Conservation (phyloP, 2,888 invertebrate genomes). For the Ormyrus thymus region DNA sequence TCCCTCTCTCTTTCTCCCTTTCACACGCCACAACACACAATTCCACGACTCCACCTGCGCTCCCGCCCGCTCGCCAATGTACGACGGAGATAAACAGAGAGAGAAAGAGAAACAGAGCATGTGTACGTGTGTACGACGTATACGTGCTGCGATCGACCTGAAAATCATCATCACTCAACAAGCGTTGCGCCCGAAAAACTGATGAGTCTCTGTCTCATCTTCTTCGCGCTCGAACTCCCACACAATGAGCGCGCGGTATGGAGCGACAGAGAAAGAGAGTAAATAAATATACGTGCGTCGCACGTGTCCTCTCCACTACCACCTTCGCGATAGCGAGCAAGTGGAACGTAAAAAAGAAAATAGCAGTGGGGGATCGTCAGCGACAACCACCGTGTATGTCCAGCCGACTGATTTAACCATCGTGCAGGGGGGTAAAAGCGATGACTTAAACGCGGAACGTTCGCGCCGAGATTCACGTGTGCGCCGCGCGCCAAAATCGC, state of each 20-base stretch:
- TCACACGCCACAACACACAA: background rate
- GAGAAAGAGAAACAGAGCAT: background rate
- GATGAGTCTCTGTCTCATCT: slow-evolving; percentile 16
- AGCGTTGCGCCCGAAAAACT: slow-evolving; percentile 20
- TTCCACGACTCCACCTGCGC: slow-evolving; percentile 3
- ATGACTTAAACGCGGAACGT: background rate
- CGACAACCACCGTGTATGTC: background rate
- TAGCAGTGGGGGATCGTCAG: background rate
- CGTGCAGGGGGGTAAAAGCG: background rate
- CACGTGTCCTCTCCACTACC: slow-evolving; percentile 35
- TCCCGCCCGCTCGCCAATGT: background rate
- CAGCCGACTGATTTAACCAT: background rate
- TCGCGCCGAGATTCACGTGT: slow-evolving; percentile 61
- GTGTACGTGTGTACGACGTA: background rate
- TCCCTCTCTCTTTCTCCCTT: slow-evolving; percentile 9
- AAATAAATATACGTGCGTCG: slow-evolving; percentile 68
- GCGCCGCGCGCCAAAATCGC: slow-evolving; percentile 67
- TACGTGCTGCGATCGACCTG: slow-evolving; percentile 16
- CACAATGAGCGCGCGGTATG: background rate
- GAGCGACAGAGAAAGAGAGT: slow-evolving; percentile 43
- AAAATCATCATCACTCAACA: slow-evolving; percentile 18
- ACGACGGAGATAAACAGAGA: background rate
- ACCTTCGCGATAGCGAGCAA: background rate
- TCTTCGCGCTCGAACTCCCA: background rate
- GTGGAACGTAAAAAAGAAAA: slow-evolving; percentile 26